These are phyloP conservation scores for Lophotriccus pileatus DNA, from an alignment of 2,797 vertebrate species.

Conservation along the genomic window DNA sequence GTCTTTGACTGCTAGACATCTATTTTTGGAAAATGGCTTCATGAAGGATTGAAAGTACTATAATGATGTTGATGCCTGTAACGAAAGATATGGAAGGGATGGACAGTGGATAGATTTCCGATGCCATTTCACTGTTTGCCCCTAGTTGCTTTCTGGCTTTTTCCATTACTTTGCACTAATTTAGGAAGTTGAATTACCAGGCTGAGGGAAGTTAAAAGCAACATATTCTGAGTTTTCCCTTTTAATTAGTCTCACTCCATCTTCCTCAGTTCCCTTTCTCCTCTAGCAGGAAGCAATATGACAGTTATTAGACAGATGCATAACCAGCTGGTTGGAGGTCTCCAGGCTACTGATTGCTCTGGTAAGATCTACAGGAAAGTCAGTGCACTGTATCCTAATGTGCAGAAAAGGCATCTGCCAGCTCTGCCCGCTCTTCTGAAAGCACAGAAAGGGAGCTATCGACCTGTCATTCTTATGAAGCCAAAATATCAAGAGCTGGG, in stretches of 20 bases:
- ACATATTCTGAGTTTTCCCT: slow-evolving; percentile 19
- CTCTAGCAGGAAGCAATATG: slow-evolving; percentile 22
- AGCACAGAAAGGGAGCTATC: neutral
- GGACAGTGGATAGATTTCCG: neutral
- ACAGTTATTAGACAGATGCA: slow-evolving; percentile 51
- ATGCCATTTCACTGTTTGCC: neutral
- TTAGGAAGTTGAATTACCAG: neutral
- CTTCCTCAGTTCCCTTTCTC: slow-evolving; percentile 8
- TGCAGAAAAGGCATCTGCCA: slow-evolving; percentile 29
- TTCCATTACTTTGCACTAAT: neutral
- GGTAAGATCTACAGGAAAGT: neutral
- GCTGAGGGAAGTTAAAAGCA: neutral
- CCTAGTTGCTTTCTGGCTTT: neutral
- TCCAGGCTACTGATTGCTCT: slow-evolving; percentile 40
- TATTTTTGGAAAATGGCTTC: neutral
- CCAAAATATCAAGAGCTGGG: neutral
- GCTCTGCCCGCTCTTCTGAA: neutral
- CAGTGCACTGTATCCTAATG: neutral
- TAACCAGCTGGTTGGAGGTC: slow-evolving; percentile 53
- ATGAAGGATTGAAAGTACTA: neutral
- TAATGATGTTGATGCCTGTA: neutral
- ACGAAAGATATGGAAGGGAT: neutral
- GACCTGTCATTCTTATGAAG: neutral
- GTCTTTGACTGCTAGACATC: neutral
- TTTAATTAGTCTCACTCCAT: slow-evolving; percentile 48